Percentiles rank a stretch among this genome's conserved stretches.
These are phyloP conservation scores for Eristalis pertinax DNA, from an alignment of 2,888 invertebrate species.

Conservation along the genomic window DNA sequence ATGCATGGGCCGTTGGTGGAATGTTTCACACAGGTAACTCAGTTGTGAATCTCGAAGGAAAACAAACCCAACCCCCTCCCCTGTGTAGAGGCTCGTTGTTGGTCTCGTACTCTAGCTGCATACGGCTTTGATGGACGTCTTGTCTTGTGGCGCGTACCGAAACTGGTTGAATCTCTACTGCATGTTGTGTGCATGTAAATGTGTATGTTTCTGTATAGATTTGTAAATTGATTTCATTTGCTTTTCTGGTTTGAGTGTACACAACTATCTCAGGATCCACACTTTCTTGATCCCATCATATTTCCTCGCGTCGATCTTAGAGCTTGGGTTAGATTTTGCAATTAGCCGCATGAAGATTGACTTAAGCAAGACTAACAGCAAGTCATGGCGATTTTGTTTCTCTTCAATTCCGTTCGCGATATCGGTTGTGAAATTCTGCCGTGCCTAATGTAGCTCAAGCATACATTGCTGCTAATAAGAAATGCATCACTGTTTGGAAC, in stretches of 20 bases:
- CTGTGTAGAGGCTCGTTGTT: background rate
- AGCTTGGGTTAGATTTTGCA: conserved; percentile 31
- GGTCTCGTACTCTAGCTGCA: background rate
- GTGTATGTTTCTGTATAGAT: conserved; percentile 4
- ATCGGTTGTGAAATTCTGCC: background rate
- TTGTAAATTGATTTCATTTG: conserved; percentile 59
- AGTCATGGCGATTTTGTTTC: conserved; percentile 12
- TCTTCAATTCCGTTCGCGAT: conserved; percentile 1
- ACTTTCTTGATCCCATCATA: conserved; percentile 42
- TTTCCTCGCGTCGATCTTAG: conserved; percentile 24
- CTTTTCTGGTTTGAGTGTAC: conserved; percentile 36
- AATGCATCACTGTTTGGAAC: background rate
- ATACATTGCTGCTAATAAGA: background rate
- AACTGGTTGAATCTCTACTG: conserved; percentile 9
- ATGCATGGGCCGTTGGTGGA: conserved; percentile 29
- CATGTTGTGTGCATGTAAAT: conserved; percentile 38
- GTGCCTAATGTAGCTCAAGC: background rate
- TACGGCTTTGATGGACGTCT: conserved; percentile 19
- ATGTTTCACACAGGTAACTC: conserved; percentile 46
- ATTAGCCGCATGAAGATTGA: conserved; percentile 4
- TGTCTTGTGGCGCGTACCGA: background rate
- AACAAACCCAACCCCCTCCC: conserved; percentile 5
- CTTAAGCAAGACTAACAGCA: background rate
- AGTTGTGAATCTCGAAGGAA: conserved; percentile 41
- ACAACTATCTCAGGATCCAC: conserved; percentile 41